Evolutionary conservation across 2,888 invertebrate genomes (phyloP).

Genomic region (Lithosia quadra): DNA sequence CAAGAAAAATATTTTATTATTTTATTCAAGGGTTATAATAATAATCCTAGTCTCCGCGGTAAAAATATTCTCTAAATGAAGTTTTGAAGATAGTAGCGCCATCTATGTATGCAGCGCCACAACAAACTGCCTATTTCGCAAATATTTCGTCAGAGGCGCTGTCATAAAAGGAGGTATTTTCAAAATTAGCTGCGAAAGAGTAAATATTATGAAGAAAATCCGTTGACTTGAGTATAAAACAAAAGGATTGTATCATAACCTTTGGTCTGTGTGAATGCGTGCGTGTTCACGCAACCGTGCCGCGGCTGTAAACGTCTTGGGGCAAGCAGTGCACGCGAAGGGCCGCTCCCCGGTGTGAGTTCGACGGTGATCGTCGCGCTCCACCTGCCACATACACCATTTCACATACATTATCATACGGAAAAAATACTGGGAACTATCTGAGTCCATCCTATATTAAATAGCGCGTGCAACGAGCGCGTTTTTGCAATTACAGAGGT

Average conservation of each 20-base stretch:
- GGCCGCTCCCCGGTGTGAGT: constrained; percentile 84
- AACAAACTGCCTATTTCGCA: not conserved
- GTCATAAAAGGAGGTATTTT: constrained; percentile 1
- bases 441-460: constrained; percentile 49
- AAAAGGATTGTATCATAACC: constrained; percentile 63
- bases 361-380: constrained; percentile 85
- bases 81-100: constrained; percentile 25
- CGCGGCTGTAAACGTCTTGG: constrained; percentile 84
- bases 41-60: not conserved
- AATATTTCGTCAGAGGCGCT: constrained; percentile 14
- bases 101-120: constrained; percentile 27
- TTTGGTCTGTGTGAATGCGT: constrained; percentile 84
- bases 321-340: constrained; percentile 82
- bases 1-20: not conserved
- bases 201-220: constrained; percentile 25
- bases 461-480: constrained; percentile 49
- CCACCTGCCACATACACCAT: constrained; percentile 73
- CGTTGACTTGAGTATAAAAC: constrained; percentile 30
- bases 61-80: not conserved
- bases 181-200: constrained; percentile 13
- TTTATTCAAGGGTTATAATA: too few species aligned
- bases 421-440: constrained; percentile 63
- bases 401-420: constrained; percentile 58
- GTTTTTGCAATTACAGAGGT: constrained; percentile 45
- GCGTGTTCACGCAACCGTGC: constrained; percentile 84